phyloP scores from a whole-genome alignment of 2,888 invertebrate species.

The Thera britannica region DNA sequence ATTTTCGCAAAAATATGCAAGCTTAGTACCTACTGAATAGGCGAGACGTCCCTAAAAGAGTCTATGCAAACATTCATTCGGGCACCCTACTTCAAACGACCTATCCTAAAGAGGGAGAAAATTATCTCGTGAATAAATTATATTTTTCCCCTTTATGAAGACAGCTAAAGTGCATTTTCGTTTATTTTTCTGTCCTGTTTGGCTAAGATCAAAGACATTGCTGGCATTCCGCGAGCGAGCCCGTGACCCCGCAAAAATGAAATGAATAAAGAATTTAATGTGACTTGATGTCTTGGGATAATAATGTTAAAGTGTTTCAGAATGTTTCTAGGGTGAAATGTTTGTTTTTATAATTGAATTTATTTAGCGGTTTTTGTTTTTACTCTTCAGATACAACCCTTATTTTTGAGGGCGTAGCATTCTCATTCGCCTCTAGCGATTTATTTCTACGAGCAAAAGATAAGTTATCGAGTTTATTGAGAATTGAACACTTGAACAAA shows the following conservation, averaged over 20 bases:
- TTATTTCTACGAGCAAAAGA: background rate
- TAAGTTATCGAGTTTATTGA: background rate
- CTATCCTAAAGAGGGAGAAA: constrained; percentile 78
- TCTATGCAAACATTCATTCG: constrained; percentile 74
- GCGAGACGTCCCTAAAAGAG: constrained; percentile 52
- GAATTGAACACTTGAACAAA: constrained; percentile 33
- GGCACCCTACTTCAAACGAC: constrained; percentile 71
- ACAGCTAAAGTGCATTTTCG: constrained; percentile 83
- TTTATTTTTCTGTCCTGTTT: constrained; percentile 76
- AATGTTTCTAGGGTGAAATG: constrained; percentile 67
- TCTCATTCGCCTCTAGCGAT: background rate
- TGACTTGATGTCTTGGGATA: constrained; percentile 79
- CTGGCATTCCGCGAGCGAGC: constrained; percentile 69
- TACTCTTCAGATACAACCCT: constrained; percentile 21
- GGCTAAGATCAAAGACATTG: constrained; percentile 79
- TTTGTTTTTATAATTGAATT: constrained; percentile 76
- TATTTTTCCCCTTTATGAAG: constrained; percentile 82
- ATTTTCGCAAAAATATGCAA: constrained; percentile 40
- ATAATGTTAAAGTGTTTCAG: constrained; percentile 76
- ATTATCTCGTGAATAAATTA: constrained; percentile 85
- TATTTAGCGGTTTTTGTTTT: constrained; percentile 43
- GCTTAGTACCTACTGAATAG: constrained; percentile 43
- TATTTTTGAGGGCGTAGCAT: background rate
- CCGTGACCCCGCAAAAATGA: constrained; percentile 77
- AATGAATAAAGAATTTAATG: constrained; percentile 82